Percentiles rank a stretch among this genome's conserved stretches.
Evolutionary conservation across 1,140 invertebrate species (phyloP).

Genomic region (Drosophila nigrodunni): DNA sequence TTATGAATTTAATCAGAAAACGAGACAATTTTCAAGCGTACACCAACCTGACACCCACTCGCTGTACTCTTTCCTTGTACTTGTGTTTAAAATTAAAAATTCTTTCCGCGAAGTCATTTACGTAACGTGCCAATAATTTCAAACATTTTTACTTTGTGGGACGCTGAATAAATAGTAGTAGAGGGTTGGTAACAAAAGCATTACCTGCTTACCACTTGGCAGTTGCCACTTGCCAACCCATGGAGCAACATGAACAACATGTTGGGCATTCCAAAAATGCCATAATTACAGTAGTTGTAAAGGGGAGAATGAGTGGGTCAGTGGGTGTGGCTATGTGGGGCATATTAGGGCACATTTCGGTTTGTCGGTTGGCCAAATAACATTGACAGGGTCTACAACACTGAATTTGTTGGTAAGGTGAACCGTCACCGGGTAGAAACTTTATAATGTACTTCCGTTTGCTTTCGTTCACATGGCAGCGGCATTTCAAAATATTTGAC

Average conservation of each 20-base stretch:
- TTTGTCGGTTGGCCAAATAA: conserved; percentile 74
- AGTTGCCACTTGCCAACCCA: not conserved
- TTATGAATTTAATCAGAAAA: conserved; percentile 26
- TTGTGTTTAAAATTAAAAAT: conserved; percentile 72
- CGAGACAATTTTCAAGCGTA: conserved; percentile 30
- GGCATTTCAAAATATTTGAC: conserved; percentile 81
- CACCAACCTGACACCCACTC: not conserved
- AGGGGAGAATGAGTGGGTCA: not conserved
- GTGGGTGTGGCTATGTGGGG: conserved; percentile 23
- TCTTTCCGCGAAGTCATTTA: conserved; percentile 71
- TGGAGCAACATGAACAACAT: conserved; percentile 30
- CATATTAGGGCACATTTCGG: conserved; percentile 73
- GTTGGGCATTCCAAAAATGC: conserved; percentile 66
- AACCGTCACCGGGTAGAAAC: conserved; percentile 34
- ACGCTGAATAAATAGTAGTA: conserved; percentile 18
- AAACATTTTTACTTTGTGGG: conserved; percentile 65
- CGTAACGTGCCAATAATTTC: conserved; percentile 74
- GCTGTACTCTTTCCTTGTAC: not conserved
- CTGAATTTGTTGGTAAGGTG: not conserved
- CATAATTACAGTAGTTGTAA: conserved; percentile 73
- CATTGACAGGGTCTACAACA: conserved; percentile 22
- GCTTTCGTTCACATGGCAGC: conserved; percentile 78
- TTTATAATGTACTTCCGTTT: conserved; percentile 81
- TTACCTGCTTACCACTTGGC: not conserved
- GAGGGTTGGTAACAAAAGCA: conserved; percentile 53